Evolutionary conservation across 2,888 invertebrate genomes (phyloP).

Genomic region (Drosophila engyochracea): DNA sequence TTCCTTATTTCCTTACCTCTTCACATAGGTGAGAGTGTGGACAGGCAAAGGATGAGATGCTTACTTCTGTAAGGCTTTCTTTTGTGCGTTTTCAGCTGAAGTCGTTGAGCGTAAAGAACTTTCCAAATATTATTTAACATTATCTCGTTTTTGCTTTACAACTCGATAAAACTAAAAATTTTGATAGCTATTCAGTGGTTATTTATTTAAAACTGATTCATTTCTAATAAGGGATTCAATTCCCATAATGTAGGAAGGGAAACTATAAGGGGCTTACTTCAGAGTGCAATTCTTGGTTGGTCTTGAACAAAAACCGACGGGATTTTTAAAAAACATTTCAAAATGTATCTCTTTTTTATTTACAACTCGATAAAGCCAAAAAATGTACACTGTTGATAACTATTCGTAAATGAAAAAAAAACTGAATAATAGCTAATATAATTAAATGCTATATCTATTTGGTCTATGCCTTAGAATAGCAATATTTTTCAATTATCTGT

Average conservation of each 20-base stretch:
- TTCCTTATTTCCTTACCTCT: conserved; percentile 11
- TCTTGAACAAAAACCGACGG: not conserved
- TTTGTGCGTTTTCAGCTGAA: not conserved
- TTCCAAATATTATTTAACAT: not conserved
- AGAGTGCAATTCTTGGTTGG: not conserved
- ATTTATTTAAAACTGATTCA: not conserved
- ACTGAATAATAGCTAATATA: not conserved
- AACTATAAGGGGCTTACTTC: not conserved
- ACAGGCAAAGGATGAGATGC: not conserved
- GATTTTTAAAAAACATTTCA: not conserved
- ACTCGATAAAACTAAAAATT: not conserved
- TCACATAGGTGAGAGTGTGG: not conserved
- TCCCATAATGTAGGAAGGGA: not conserved
- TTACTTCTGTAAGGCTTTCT: not conserved
- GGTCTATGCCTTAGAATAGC: conserved; percentile 4
- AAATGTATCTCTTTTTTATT: no score
- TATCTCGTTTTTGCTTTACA: not conserved
- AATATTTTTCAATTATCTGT: not conserved
- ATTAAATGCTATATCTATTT: not conserved
- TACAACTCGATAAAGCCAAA: not conserved
- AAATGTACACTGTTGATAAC: not conserved
- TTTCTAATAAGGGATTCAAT: not conserved
- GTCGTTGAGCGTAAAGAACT: not conserved
- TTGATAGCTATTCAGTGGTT: not conserved
- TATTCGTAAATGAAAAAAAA: not conserved